Base-by-base conservation (phyloP, 2,888 invertebrate species). In the Aporophyla nigra region DNA sequence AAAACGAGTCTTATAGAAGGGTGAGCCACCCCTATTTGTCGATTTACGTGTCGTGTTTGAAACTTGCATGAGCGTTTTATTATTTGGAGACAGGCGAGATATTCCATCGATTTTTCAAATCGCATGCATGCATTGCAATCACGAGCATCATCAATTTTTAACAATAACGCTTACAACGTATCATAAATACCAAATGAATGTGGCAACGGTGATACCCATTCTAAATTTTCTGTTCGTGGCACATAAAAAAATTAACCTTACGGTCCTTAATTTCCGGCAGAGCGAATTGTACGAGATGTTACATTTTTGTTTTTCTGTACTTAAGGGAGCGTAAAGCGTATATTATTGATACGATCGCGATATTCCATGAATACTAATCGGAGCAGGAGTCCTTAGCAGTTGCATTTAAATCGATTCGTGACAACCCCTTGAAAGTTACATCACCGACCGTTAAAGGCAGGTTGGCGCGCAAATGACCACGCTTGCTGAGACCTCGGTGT, bases 1-100 rank as follows among this genome's bases (percentile, higher is more conserved):
- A 96, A 96, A 96, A 96, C 96, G 95, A 95, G 95, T 95, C 94
- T 91, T 89, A 90, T 90, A 91, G 93, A 95, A 95, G 96, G 96
- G 96, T 96, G 96, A 95, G 94, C 93, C 92, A 94, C 96, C 96
- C 96, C 90, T 82, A 94, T 93, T 81, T 93, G 92, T 94, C 89
- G 92, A 93, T 93, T 92, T 93, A 92, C 93, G 92, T 95, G 93
- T 91, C 93, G 93, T 95, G 95, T 93, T 93, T 92, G 89, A 91
- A 93, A 92, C 93, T 94, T 89, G 93, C 94, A 93, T 92, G 93
- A 93, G 90, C 93, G 91, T 93, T 93, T n/a, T 95, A 95, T 95
- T 96, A 94, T 95, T 82, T 92, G 88, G 89, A 90, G 90, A 91
- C 95, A 94, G 93, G 93, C 94, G 91, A 95, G 90, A 91, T 92